Conservation (phyloP, 2,888 invertebrate species). For the Cheilosia scutellata region DNA sequence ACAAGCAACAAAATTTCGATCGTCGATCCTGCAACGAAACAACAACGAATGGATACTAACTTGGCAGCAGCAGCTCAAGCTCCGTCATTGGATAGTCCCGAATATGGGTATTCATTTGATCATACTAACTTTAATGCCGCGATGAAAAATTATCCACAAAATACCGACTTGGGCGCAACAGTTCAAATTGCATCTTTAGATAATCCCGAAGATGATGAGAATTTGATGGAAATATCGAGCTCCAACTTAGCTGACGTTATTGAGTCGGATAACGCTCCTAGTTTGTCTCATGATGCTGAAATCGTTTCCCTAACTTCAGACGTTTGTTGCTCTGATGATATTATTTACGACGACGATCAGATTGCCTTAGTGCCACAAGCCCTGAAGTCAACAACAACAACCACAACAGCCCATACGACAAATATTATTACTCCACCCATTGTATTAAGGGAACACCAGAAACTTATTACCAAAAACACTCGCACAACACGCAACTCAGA, state of each 20-base stretch:
- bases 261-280: slow-evolving; percentile 42
- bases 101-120: neutral
- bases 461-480: slow-evolving; percentile 31
- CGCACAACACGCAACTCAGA: slow-evolving; percentile 41
- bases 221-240: slow-evolving; percentile 57
- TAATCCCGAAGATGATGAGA: slow-evolving; percentile 31
- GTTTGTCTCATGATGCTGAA: slow-evolving; percentile 51
- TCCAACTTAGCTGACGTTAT: slow-evolving; percentile 50
- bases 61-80: no score
- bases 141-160: neutral
- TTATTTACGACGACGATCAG: slow-evolving; percentile 30
- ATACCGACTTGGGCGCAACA: neutral
- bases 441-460: neutral
- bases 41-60: no score
- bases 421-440: neutral
- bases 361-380: slow-evolving; percentile 3
- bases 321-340: slow-evolving; percentile 21
- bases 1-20: neutral
- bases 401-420: neutral
- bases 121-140: slow-evolving; percentile 2
- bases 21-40: no score
- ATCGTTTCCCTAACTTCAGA: slow-evolving; percentile 38
- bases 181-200: neutral
- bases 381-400: neutral
- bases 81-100: neutral